Evolutionary conservation across 2,113 vertebrate species (phyloP).

Genomic region (Hippocampus comes): DNA sequence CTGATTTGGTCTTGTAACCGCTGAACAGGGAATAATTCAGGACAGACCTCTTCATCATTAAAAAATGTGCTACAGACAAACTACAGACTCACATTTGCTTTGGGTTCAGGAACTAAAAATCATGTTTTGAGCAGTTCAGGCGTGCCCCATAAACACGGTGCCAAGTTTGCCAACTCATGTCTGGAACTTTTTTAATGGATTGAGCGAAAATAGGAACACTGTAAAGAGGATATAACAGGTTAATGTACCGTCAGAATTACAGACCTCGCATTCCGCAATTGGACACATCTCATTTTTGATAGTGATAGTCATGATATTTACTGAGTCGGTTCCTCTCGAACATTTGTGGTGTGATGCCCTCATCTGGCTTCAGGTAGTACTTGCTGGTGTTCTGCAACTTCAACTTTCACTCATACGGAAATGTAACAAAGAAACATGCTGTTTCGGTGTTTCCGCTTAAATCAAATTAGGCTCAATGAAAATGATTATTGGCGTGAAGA

Average conservation of each 20-base stretch:
- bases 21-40: conserved; percentile 43
- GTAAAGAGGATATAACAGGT: neutral
- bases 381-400: conserved; percentile 11
- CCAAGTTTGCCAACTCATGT: conserved; percentile 22
- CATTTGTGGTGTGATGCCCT: conserved; percentile 59
- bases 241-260: neutral
- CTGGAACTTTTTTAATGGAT: conserved; percentile 8
- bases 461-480: conserved; percentile 26
- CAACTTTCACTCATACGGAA: conserved; percentile 20
- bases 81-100: conserved; percentile 16
- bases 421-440: conserved; percentile 18
- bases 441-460: neutral
- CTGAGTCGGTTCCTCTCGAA: conserved; percentile 8
- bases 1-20: conserved; percentile 62
- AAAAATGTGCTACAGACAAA: neutral
- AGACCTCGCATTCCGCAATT: conserved; percentile 3
- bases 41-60: conserved; percentile 31
- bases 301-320: neutral
- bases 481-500: conserved; percentile 5
- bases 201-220: conserved; percentile 13
- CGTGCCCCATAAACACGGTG: conserved; percentile 68
- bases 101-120: conserved; percentile 28
- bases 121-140: conserved; percentile 37
- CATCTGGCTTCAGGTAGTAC: conserved; percentile 46
- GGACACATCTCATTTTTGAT: neutral